Conservation (phyloP, 92 coral and sea anemone genomes). For the Heliopora coerulea region DNA sequence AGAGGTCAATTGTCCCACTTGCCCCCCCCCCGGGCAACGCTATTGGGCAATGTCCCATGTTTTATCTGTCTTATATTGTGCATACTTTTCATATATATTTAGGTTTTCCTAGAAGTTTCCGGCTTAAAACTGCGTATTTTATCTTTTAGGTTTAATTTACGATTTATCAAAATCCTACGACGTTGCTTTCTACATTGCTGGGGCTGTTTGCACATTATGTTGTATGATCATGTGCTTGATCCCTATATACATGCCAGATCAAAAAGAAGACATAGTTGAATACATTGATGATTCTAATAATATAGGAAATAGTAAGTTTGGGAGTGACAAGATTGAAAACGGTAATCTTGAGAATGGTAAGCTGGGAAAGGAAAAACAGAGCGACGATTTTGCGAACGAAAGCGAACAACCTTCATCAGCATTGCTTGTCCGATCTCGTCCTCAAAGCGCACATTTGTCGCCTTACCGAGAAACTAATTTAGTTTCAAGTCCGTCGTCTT, state of each 20-base stretch:
- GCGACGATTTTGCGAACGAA: conserved; percentile 38
- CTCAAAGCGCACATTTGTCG: conserved; percentile 22
- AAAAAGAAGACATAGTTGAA: conserved; percentile 55
- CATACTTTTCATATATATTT: too few species aligned
- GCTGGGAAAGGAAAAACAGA: conserved; percentile 10
- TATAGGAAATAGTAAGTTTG: neutral
- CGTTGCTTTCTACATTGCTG: conserved; percentile 97
- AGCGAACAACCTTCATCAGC: conserved; percentile 32
- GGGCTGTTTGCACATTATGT: conserved; percentile 93
- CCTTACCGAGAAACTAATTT: conserved; percentile 13
- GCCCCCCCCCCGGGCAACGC: too few species aligned
- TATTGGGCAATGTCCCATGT: too few species aligned
- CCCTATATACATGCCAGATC: conserved; percentile 87
- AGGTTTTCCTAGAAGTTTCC: too few species aligned
- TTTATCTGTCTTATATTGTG: too few species aligned
- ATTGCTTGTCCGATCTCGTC: conserved; percentile 10
- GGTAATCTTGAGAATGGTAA: neutral
- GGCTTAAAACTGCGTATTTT: neutral
- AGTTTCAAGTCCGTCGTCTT: conserved; percentile 26
- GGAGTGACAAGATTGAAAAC: neutral
- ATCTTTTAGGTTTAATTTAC: conserved; percentile 75
- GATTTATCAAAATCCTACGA: conserved; percentile 80
- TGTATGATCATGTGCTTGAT: conserved; percentile 96
- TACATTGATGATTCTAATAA: neutral
- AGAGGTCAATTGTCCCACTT: too few species aligned